Evolutionary conservation across 37 sponge, comb jelly and placozoan species (phyloP).

Genomic region (Oopsacas minuta): DNA sequence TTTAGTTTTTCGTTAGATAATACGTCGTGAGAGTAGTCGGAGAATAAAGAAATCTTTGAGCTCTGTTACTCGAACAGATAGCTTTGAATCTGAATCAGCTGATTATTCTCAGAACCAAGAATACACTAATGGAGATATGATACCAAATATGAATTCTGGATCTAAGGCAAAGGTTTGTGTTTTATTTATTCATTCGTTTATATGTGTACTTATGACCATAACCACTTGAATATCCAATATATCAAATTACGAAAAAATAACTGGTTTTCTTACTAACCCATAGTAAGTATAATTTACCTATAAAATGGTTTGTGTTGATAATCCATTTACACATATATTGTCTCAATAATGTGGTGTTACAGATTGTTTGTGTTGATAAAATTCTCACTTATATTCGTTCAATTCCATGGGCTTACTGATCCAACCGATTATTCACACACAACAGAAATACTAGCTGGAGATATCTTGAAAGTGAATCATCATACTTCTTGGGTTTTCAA

Average conservation of each 20-base stretch:
- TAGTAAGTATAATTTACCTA: neutral
- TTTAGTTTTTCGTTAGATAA: neutral
- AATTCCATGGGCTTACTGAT: neutral
- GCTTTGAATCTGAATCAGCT: neutral
- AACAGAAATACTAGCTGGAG: neutral
- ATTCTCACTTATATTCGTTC: neutral
- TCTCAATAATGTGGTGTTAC: neutral
- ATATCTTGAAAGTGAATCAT: neutral
- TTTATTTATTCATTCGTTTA: neutral
- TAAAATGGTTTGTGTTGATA: neutral
- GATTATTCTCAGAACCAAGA: neutral
- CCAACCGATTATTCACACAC: slow-evolving; percentile 1
- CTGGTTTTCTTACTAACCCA: neutral
- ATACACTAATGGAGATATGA: neutral
- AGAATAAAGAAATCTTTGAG: neutral
- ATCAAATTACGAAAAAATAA: neutral
- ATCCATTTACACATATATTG: neutral
- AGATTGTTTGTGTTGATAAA: neutral
- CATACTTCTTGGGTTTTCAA: slow-evolving; percentile 13
- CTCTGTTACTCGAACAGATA: neutral
- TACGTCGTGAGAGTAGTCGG: neutral
- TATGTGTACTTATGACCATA: neutral
- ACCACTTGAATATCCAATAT: neutral
- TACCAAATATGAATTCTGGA: neutral
- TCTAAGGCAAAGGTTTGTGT: neutral